phyloP scores from a whole-genome alignment of 2,113 vertebrate genomes.

The Zapornia atra region DNA sequence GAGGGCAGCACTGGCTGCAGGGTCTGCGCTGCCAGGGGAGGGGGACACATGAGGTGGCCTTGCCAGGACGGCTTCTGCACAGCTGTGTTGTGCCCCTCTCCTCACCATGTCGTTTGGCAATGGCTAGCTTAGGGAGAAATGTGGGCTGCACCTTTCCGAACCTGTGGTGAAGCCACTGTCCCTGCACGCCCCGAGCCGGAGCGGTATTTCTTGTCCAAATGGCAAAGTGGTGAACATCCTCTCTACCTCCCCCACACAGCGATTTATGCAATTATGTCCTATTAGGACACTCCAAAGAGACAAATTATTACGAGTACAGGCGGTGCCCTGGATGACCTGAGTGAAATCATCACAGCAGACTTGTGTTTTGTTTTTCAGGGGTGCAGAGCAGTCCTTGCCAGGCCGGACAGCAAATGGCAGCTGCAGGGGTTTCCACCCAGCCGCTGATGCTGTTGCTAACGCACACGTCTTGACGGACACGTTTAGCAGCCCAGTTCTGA shows the following conservation, averaged over 20 bases:
- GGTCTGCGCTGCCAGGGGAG: not conserved
- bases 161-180: not conserved
- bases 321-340: not conserved
- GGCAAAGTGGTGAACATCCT: not conserved
- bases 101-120: not conserved
- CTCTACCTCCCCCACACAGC: not conserved
- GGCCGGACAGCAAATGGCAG: not conserved
- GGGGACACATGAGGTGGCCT: accelerated
- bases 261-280: not conserved
- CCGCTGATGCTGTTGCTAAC: accelerated
- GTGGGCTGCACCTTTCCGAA: not conserved
- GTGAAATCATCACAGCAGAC: not conserved
- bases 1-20: accelerated
- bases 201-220: not conserved
- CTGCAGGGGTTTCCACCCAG: not conserved
- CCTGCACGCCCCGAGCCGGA: not conserved
- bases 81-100: not conserved
- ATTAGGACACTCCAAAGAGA: not conserved
- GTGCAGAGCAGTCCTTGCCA: not conserved
- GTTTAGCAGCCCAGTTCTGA: not conserved
- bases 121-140: accelerated
- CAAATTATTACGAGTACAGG: not conserved
- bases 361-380: not conserved
- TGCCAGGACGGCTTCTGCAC: accelerated
- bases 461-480: not conserved